Evolutionary conservation across 2,797 vertebrate species (phyloP).

Genomic region (Cyclura pinguis): DNA sequence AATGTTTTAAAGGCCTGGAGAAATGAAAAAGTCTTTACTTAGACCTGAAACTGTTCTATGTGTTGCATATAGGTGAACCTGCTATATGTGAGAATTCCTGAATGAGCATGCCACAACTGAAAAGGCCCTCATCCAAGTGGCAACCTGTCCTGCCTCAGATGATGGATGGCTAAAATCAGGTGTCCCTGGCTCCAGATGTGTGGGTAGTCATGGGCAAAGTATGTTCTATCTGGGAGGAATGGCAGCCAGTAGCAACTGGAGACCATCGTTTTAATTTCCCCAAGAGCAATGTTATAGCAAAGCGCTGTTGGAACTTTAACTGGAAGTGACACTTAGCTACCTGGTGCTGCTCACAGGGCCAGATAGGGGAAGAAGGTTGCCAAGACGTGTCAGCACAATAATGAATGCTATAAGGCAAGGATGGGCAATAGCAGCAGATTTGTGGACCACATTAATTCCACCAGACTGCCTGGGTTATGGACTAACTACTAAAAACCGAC

Average conservation of each 20-base stretch:
- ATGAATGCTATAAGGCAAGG: too few relatives aligned
- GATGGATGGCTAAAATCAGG: background rate
- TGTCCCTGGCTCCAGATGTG: too few relatives aligned
- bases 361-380: too few relatives aligned
- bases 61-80: background rate
- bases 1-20: background rate
- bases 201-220: background rate
- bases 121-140: background rate
- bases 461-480: too few relatives aligned
- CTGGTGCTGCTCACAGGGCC: too few relatives aligned
- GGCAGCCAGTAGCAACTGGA: background rate
- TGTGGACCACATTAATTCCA: too few relatives aligned
- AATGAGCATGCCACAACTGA: background rate
- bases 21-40: background rate
- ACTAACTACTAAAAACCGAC: too few relatives aligned
- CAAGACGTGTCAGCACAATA: too few relatives aligned
- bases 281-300: background rate
- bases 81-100: background rate
- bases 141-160: background rate
- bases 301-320: background rate
- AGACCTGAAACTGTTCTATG: background rate
- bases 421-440: too few relatives aligned
- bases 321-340: background rate
- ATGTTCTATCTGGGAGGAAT: background rate
- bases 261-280: background rate